These are phyloP conservation scores for Callorhinus ursinus DNA, from an alignment of 2,113 vertebrate genomes.

Conservation along the genomic window DNA sequence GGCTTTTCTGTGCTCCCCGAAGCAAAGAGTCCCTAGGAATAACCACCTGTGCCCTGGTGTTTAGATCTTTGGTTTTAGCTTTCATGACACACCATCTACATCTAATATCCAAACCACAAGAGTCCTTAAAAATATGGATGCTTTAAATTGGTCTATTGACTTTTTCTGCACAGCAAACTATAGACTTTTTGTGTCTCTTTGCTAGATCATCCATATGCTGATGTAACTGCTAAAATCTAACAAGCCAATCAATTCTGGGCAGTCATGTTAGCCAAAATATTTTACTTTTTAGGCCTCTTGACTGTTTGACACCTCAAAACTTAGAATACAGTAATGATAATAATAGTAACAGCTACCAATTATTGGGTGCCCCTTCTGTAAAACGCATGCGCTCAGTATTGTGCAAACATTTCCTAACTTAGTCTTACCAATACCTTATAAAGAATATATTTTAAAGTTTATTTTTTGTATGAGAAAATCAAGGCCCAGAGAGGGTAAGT, in stretches of 20 bases:
- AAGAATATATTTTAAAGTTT: neutral
- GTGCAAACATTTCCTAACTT: neutral
- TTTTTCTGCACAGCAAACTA: neutral
- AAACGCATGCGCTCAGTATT: neutral
- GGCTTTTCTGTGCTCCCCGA: neutral
- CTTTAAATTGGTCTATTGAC: neutral
- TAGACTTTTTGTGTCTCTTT: neutral
- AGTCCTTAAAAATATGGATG: neutral
- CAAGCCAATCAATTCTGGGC: neutral
- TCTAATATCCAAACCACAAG: neutral
- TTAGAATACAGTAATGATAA: neutral
- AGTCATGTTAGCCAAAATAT: neutral
- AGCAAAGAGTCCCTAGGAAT: neutral
- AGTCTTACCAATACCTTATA: neutral
- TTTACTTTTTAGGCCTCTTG: neutral
- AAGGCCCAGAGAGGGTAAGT: neutral
- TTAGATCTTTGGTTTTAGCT: neutral
- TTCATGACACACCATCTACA: neutral
- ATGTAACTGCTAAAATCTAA: neutral
- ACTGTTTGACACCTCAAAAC: neutral
- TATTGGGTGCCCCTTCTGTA: neutral
- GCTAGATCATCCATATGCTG: neutral
- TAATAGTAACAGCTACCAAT: neutral
- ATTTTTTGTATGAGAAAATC: neutral
- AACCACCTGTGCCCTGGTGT: neutral